phyloP scores from a whole-genome alignment of 2,113 vertebrate genomes.

The Notothenia rossii region DNA sequence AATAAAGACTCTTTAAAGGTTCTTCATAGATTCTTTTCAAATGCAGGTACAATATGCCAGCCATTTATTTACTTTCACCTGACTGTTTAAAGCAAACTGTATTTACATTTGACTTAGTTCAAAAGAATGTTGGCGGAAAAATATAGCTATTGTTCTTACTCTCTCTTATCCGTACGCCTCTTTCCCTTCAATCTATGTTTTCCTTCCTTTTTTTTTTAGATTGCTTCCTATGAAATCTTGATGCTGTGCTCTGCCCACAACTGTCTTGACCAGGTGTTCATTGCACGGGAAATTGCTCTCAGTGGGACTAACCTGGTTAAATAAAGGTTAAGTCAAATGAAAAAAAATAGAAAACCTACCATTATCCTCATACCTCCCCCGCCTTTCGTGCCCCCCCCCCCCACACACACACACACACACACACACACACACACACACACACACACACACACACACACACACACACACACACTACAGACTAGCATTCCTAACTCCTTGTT shows the following conservation, averaged over 20 bases:
- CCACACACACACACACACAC: not conserved
- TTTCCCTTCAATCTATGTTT: not conserved
- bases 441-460: too few relatives aligned
- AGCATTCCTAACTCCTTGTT: not conserved
- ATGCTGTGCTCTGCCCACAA: slow-evolving; percentile 41
- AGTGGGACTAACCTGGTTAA: slow-evolving; percentile 68
- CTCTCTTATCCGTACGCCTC: slow-evolving; percentile 8
- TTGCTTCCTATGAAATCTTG: slow-evolving; percentile 44
- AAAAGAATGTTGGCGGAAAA: not conserved
- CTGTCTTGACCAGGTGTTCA: slow-evolving; percentile 63
- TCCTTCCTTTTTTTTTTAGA: not conserved
- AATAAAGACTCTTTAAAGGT: not conserved
- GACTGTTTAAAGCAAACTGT: slow-evolving; percentile 13
- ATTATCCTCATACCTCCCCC: slow-evolving; percentile 21
- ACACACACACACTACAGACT: not conserved
- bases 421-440: too few relatives aligned
- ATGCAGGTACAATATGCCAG: not conserved
- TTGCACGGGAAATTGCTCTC: slow-evolving; percentile 52
- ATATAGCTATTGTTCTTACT: not conserved
- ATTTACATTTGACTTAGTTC: slow-evolving; percentile 44
- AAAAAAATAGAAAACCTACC: not conserved
- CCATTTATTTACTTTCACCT: not conserved
- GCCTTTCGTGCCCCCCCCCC: slow-evolving; percentile 15
- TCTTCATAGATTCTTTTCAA: not conserved
- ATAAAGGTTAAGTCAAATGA: slow-evolving; percentile 71